Evolutionary conservation across 2,113 vertebrate species (phyloP).

Genomic region (Syrrhaptes paradoxus): DNA sequence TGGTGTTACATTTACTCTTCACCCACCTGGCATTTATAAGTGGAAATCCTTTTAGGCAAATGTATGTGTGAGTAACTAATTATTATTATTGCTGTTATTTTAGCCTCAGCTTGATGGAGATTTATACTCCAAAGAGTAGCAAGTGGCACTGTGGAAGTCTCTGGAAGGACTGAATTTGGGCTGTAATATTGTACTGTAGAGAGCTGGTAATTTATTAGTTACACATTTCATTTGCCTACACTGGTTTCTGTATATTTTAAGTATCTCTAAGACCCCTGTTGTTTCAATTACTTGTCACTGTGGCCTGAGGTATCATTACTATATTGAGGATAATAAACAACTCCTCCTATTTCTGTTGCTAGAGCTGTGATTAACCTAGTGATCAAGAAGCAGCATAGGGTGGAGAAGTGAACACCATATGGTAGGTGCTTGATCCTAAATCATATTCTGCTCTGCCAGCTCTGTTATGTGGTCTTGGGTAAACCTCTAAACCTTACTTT

Average conservation of each 20-base stretch:
- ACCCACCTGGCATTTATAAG: neutral
- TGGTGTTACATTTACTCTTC: neutral
- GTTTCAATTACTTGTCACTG: conserved; percentile 61
- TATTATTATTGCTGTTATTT: neutral
- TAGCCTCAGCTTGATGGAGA: neutral
- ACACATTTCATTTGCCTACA: conserved; percentile 26
- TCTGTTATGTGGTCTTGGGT: neutral
- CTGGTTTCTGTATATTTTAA: conserved; percentile 30
- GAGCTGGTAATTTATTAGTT: conserved; percentile 38
- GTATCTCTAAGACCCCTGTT: conserved; percentile 37
- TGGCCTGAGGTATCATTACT: conserved; percentile 56
- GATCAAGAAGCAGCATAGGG: conserved; percentile 22
- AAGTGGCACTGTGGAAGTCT: neutral
- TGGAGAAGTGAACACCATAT: neutral
- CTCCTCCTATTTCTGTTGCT: conserved; percentile 28
- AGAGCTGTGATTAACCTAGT: conserved; percentile 33
- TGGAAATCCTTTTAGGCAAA: conserved; percentile 21
- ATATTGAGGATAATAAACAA: conserved; percentile 36
- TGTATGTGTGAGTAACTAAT: neutral
- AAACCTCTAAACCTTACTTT: neutral
- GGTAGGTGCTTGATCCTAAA: neutral
- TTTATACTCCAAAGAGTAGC: neutral
- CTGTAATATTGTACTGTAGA: neutral
- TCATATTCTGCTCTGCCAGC: neutral
- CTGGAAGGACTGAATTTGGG: neutral